A percentile compares a stretch with the other conserved stretches of the same genome.
These are phyloP conservation scores for Platysternon megacephalum DNA, from an alignment of 2,113 vertebrate species.

Conservation along the genomic window DNA sequence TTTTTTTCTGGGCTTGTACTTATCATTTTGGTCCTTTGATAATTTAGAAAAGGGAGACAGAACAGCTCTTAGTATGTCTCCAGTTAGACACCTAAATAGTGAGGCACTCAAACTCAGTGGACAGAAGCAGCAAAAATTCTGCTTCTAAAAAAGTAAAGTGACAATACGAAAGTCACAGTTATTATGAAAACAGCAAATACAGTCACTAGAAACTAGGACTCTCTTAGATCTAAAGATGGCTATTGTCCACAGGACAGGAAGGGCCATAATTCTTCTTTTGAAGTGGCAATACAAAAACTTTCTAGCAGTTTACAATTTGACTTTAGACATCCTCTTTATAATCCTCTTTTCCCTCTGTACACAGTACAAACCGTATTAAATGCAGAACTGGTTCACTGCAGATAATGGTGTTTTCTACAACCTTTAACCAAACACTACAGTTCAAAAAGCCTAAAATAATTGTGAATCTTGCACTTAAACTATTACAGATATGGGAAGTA, in stretches of 20 bases:
- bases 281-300: neutral
- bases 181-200: neutral
- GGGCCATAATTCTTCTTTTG: neutral
- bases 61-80: neutral
- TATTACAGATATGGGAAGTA: slow-evolving; percentile 23
- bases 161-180: neutral
- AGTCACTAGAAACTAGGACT: neutral
- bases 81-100: neutral
- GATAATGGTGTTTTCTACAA: neutral
- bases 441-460: neutral
- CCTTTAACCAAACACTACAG: neutral
- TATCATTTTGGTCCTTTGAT: neutral
- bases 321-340: slow-evolving; percentile 1
- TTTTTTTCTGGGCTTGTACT: neutral
- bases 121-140: slow-evolving; percentile 13
- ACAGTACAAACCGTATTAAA: neutral
- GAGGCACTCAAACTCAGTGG: neutral
- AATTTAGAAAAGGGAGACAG: neutral
- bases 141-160: neutral
- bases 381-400: neutral
- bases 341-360: neutral
- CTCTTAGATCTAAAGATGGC: neutral
- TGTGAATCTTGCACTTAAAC: slow-evolving; percentile 35
- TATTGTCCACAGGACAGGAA: neutral
- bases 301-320: neutral